Conservation (phyloP, 2,888 invertebrate genomes). For the Spodoptera exigua region DNA sequence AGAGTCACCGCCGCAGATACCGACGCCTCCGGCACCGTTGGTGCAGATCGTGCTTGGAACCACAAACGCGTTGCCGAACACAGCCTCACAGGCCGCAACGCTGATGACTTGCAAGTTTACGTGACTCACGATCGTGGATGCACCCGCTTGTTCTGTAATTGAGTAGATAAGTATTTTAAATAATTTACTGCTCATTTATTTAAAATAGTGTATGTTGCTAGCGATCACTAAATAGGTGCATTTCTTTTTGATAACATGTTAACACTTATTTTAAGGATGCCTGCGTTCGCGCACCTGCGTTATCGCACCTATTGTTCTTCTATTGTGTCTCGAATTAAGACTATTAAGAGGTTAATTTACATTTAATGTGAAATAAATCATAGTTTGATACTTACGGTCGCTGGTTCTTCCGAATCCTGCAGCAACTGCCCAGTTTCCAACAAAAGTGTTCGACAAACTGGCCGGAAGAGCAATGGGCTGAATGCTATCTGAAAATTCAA, state of each 20-base stretch:
- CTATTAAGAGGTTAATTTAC: no score
- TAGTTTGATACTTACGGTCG: conserved; percentile 66
- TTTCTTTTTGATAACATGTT: neutral
- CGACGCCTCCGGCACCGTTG: conserved; percentile 68
- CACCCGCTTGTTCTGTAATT: conserved; percentile 63
- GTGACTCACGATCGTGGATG: conserved; percentile 64
- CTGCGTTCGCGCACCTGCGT: no score
- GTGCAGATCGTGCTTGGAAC: conserved; percentile 69
- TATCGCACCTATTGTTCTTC: no score
- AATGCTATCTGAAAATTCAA: conserved; percentile 63
- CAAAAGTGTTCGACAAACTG: conserved; percentile 62
- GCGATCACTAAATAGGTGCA: no score
- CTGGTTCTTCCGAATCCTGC: conserved; percentile 74
- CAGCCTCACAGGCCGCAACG: conserved; percentile 58
- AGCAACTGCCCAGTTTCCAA: conserved; percentile 66
- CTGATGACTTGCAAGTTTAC: conserved; percentile 69
- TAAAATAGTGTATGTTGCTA: neutral
- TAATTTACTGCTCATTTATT: no score
- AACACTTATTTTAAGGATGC: no score
- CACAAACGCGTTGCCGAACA: conserved; percentile 58
- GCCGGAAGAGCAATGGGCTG: conserved; percentile 65
- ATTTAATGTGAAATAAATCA: no score
- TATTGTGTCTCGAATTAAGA: no score
- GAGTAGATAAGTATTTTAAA: no score
- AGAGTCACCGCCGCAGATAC: conserved; percentile 73